Base-by-base conservation (phyloP, 1,140 invertebrate species). In the Neodiprion pinetum region DNA sequence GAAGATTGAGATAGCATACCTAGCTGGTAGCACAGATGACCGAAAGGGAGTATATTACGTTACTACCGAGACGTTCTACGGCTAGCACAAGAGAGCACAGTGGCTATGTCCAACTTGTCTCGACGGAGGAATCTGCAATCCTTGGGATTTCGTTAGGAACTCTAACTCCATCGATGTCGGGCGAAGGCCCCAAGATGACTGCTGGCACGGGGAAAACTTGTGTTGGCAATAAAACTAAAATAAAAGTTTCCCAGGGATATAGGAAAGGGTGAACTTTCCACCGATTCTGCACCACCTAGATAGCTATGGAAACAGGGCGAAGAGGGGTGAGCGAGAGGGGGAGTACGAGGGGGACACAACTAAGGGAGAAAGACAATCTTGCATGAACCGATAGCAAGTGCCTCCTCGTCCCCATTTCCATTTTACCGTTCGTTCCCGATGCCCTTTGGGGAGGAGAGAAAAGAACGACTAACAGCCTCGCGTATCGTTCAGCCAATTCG, bases 311-410 rank as follows among this genome's bases (percentile, higher is more conserved):
- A 74, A 48, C 47, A 48, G 14, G 50, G 72, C 40, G 68, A 67
- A 48, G 23, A 70, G 70, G 10, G 49, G 48, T 17, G 67, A 71
- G 74, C 40, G 77, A 49, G 65, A 69, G 73, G 69, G 72, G 53
- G 17, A 68, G 53, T 48, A 48, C 28, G 21, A 9, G 48, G 48
- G 48, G 9, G 71, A 72, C 10, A 17, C 71, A 21, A 14, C 28
- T 40, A 40, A 40, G 5, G 40, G 14, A 28, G 40, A 47, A 70
- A 70, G 14, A 28, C n/a, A 14, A 70, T 14, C 69, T 17, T 40
- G 28, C 28, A 40, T 40, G 28, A 40, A 40, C 28, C 28, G 2
- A 40, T 40, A 40, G 28, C 28, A 40, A 40, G 53, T 14, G 53
- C 9, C 53, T 9, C 4, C 11, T 61, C 8, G n/a, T 12, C 53